These are phyloP conservation scores for Pollenia angustigena DNA, from an alignment of 2,888 invertebrate genomes.

Conservation along the genomic window DNA sequence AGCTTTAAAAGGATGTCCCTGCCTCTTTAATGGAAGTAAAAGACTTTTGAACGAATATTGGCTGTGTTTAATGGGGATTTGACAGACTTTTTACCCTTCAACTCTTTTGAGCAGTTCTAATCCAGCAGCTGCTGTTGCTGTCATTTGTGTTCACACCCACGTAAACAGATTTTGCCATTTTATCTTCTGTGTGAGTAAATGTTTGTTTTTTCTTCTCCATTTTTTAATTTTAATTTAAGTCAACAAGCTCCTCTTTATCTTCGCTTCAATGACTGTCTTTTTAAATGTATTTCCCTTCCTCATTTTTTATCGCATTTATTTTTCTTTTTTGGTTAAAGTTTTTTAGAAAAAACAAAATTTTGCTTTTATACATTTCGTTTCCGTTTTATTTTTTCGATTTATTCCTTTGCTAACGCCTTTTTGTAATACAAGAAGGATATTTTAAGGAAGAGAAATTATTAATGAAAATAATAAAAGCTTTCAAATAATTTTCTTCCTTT, in stretches of 20 bases:
- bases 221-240: constrained; percentile 42
- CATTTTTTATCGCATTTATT: background rate
- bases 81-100: constrained; percentile 5
- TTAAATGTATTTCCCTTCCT: background rate
- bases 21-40: background rate
- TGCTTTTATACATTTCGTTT: background rate
- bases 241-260: constrained; percentile 8
- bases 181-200: background rate
- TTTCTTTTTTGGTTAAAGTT: background rate
- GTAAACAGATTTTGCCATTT: constrained; percentile 19
- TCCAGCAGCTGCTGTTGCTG: background rate
- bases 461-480: constrained; percentile 32
- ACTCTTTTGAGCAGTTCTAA: background rate
- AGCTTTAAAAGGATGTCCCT: constrained; percentile 2
- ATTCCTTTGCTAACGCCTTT: constrained; percentile 11
- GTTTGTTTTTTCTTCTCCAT: background rate
- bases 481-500: constrained; percentile 1
- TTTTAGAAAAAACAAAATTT: constrained; percentile 8
- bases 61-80: background rate
- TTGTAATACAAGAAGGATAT: constrained; percentile 18
- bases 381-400: background rate
- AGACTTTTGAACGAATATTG: constrained; percentile 7
- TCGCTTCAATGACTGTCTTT: constrained; percentile 18
- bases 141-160: constrained; percentile 32
- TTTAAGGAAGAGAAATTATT: constrained; percentile 20